Evolutionary conservation across 2,888 invertebrate genomes (phyloP).

Genomic region (Hydropsyche betteni): DNA sequence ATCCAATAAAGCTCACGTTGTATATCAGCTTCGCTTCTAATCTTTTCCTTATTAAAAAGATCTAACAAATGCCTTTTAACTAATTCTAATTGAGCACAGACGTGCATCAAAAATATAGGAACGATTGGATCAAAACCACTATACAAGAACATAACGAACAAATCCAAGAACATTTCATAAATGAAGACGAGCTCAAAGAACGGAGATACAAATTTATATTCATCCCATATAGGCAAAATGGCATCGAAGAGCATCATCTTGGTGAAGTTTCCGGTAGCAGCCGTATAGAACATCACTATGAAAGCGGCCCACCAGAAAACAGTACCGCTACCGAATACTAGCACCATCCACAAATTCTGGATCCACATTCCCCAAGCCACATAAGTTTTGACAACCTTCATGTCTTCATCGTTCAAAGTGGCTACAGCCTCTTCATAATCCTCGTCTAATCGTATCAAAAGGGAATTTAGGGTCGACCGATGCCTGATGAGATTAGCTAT

Average conservation of each 20-base stretch:
- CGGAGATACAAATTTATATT: constrained; percentile 53
- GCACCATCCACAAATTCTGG: constrained; percentile 56
- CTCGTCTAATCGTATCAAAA: constrained; percentile 55
- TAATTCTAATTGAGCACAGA: constrained; percentile 59
- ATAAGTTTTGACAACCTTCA: constrained; percentile 54
- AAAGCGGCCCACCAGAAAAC: constrained; percentile 58
- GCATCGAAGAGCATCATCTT: constrained; percentile 57
- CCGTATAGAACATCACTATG: constrained; percentile 54
- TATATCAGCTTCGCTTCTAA: neutral
- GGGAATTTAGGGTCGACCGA: constrained; percentile 53
- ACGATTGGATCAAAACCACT: constrained; percentile 60
- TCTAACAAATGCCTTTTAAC: constrained; percentile 55
- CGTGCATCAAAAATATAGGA: constrained; percentile 59
- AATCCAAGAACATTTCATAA: constrained; percentile 54
- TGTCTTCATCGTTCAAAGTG: constrained; percentile 54
- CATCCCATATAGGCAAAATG: constrained; percentile 54
- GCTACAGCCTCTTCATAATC: constrained; percentile 56
- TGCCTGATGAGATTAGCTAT: constrained; percentile 54
- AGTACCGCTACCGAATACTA: constrained; percentile 53
- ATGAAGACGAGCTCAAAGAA: constrained; percentile 53
- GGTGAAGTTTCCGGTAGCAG: constrained; percentile 54
- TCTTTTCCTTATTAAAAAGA: constrained; percentile 48
- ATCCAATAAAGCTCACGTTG: constrained; percentile 56
- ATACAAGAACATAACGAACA: constrained; percentile 55
- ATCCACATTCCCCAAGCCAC: constrained; percentile 55